Evolutionary conservation across 2,797 vertebrate species (phyloP).

Genomic region (Loriculus beryllinus): DNA sequence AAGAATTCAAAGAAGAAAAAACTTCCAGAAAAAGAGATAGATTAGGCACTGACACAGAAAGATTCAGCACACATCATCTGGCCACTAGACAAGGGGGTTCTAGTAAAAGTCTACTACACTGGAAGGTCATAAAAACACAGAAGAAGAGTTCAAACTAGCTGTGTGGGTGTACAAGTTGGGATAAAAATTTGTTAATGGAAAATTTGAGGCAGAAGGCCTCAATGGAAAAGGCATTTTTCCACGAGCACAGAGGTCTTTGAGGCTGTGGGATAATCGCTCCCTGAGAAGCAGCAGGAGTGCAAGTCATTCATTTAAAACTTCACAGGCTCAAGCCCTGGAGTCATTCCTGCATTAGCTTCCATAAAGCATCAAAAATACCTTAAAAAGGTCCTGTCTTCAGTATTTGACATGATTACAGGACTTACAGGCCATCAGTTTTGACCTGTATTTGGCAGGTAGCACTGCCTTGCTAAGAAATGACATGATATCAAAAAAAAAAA

Average conservation of each 20-base stretch:
- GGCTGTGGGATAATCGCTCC: conserved; percentile 13
- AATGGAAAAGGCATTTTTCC: conserved; percentile 43
- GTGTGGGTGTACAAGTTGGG: conserved; percentile 28
- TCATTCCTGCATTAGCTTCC: not conserved
- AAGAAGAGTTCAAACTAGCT: conserved; percentile 11
- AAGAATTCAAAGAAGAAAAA: not conserved
- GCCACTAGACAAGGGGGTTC: not conserved
- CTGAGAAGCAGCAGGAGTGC: not conserved
- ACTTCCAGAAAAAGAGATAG: not conserved
- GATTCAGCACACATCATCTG: not conserved
- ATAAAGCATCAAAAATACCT: not conserved
- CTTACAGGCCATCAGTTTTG: not conserved
- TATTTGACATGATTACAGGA: not conserved
- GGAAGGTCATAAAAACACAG: conserved; percentile 27
- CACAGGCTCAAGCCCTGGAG: not conserved
- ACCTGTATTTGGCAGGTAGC: not conserved
- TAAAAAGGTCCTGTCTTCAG: not conserved
- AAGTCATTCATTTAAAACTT: not conserved
- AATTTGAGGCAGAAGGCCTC: conserved; percentile 42
- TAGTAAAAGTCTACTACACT: conserved; percentile 5
- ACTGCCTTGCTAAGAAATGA: not conserved
- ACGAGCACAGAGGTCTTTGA: conserved; percentile 12
- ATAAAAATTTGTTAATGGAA: conserved; percentile 26
- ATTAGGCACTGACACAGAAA: not conserved
- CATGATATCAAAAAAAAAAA: not conserved